Evolutionary conservation across 2,888 invertebrate species (phyloP).

Genomic region (Isotomurus palustris): DNA sequence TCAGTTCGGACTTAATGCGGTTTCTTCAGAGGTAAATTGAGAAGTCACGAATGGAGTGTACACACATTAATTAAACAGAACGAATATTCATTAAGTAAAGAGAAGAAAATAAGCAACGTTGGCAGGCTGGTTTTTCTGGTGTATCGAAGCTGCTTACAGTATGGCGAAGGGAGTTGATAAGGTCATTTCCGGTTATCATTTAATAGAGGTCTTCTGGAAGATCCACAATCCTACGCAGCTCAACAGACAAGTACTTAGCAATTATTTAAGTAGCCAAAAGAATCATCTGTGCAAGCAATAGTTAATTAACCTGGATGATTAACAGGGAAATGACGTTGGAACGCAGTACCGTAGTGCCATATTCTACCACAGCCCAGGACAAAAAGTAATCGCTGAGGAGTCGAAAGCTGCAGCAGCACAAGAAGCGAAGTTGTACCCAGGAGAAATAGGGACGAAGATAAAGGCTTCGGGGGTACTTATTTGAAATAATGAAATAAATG

Average conservation of each 20-base stretch:
- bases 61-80: too few relatives aligned
- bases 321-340: conserved; percentile 30
- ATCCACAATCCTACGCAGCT: conserved; percentile 84
- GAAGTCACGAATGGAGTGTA: too few relatives aligned
- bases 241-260: conserved; percentile 64
- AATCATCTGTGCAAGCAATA: background rate
- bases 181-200: conserved; percentile 86
- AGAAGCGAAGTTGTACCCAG: conserved; percentile 47
- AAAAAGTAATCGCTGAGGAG: conserved; percentile 68
- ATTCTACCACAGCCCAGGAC: conserved; percentile 82
- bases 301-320: background rate
- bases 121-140: conserved; percentile 93
- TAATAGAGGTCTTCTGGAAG: conserved; percentile 83
- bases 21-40: too few relatives aligned
- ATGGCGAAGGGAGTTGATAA: conserved; percentile 70
- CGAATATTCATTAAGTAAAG: conserved; percentile 15
- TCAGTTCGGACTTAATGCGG: too few relatives aligned
- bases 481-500: too few relatives aligned
- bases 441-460: conserved; percentile 70
- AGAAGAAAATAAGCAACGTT: conserved; percentile 62
- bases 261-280: background rate
- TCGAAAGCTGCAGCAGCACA: conserved; percentile 53
- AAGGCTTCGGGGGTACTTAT: too few relatives aligned
- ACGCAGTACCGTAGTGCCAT: conserved; percentile 81
- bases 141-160: conserved; percentile 77